These are phyloP conservation scores for Malurus splendens DNA, from an alignment of 2,797 vertebrate genomes.

Conservation along the genomic window DNA sequence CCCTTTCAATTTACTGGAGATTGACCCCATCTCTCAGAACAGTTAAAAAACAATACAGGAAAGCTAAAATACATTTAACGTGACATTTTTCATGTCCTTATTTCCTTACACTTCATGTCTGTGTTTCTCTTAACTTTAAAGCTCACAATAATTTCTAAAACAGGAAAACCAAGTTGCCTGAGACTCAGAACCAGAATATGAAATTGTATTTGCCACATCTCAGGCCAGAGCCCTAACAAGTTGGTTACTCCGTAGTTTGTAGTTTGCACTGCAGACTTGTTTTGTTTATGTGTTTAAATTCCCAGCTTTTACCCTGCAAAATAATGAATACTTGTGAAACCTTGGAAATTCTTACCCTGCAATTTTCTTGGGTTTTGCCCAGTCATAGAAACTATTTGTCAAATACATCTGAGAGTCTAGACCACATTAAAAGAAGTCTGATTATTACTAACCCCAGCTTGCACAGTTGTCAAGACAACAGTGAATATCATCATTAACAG, in stretches of 20 bases:
- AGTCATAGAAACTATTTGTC: slow-evolving; percentile 13
- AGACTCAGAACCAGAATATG: neutral
- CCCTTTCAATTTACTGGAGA: neutral
- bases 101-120: neutral
- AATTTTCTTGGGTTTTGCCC: slow-evolving; percentile 8
- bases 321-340: neutral
- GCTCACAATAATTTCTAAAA: neutral
- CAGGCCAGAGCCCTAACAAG: neutral
- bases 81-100: neutral
- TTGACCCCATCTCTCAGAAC: neutral
- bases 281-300: neutral
- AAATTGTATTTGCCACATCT: neutral
- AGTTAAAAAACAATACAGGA: neutral
- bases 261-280: neutral
- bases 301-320: neutral
- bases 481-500: slow-evolving; percentile 37
- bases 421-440: slow-evolving; percentile 26
- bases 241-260: neutral
- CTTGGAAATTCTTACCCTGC: neutral
- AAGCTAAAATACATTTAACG: neutral
- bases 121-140: neutral
- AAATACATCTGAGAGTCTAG: slow-evolving; percentile 32
- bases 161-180: neutral
- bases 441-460: slow-evolving; percentile 39
- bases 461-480: slow-evolving; percentile 49